Evolutionary conservation across 2,888 invertebrate genomes (phyloP).

Genomic region (Cheiracanthium punctorium): DNA sequence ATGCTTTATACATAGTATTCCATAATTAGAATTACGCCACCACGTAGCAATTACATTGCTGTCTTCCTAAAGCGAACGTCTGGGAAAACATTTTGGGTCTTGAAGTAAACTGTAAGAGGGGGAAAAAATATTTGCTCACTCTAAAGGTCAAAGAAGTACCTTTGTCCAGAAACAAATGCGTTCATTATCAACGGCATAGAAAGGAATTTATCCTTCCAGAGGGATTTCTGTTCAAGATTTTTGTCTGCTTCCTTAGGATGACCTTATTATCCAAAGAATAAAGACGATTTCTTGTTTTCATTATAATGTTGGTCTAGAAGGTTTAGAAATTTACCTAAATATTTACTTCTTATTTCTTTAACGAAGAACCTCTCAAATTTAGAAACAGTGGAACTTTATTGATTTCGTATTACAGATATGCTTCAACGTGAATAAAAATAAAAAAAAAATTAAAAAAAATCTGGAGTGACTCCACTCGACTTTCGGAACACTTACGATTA

Average conservation of each 20-base stretch:
- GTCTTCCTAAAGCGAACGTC: too few relatives aligned
- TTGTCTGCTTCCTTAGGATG: constrained; percentile 42
- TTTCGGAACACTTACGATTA: too few relatives aligned
- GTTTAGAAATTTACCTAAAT: not conserved
- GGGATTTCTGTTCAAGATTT: constrained; percentile 50
- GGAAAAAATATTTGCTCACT: constrained; percentile 52
- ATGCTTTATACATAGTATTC: too few relatives aligned
- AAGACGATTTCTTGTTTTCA: not conserved
- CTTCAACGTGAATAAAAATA: too few relatives aligned
- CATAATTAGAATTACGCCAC: too few relatives aligned
- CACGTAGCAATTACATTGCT: too few relatives aligned
- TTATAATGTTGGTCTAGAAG: not conserved
- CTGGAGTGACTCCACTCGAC: too few relatives aligned
- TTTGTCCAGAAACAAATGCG: constrained; percentile 37
- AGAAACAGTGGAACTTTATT: too few relatives aligned
- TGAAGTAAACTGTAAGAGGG: not conserved
- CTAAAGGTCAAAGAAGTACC: constrained; percentile 24
- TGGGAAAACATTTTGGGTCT: too few relatives aligned
- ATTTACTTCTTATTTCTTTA: constrained; percentile 22
- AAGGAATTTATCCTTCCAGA: constrained; percentile 28
- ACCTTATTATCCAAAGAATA: constrained; percentile 21
- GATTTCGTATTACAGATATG: too few relatives aligned
- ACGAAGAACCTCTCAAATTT: too few relatives aligned
- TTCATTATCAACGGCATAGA: constrained; percentile 64
- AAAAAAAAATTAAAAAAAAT: too few relatives aligned